Base-by-base conservation (phyloP, 92 coral and sea anemone genomes). In the Phenganax stokvisi region DNA sequence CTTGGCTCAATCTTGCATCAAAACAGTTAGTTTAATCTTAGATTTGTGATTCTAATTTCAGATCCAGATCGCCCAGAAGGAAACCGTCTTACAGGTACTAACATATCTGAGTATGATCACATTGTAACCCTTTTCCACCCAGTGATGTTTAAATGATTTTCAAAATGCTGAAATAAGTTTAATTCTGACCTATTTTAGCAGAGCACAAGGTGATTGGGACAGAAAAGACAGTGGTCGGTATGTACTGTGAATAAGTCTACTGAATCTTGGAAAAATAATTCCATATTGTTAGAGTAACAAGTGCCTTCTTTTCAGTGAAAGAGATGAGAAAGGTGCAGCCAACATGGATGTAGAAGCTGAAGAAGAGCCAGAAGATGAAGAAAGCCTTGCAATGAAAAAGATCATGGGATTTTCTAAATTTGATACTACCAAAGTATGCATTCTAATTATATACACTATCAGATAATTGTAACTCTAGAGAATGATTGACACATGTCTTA, bases 371-470 rank as follows among this genome's bases (percentile, higher is more conserved):
- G 74, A 70, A 54, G 87, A 86, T 54, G 74, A 87, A 71, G 99
- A 96, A 69, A 97, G 92, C 27, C 94, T 88, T 16, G 91, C 82
- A 29, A 96, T 96, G 99, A 87, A 85, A 89, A 96, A 92, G 68
- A 59, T 96, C 81, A 96, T 96, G 99, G 99, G 99, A 15, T 96
- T 96, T 84, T 77, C 92, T 66, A 85, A 85, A 25, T 96, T 96
- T 89, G 99, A 96, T 80, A 75, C 97, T 27, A 96, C 99, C 16
- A 96, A 96, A 92, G 99, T 96, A 76, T n/a, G 72, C 37, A 25
- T 30, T 10, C 11, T 10, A 9, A 44, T 75, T 47, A 55, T 12
- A 29, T 8, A 17, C 20, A 52, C 12, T 73, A 73, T 53, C n/a
- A 3, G 9, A n/a, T 51, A 76, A 37, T 31, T 25, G 31, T 12